These are phyloP conservation scores for Protomyctophum bolini DNA, from an alignment of 2,113 vertebrate genomes.

Conservation along the genomic window DNA sequence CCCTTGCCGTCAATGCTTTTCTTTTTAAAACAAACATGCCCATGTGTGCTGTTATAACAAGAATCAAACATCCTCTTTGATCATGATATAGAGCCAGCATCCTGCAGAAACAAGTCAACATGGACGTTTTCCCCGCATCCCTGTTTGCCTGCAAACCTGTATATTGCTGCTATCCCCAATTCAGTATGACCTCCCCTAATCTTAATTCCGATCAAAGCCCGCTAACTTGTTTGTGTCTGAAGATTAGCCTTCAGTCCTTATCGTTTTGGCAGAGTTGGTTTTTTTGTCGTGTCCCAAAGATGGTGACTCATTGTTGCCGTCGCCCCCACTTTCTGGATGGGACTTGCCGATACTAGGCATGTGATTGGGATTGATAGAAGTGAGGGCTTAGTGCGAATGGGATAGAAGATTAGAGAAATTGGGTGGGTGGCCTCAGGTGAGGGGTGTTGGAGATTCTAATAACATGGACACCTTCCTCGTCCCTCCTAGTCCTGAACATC, in stretches of 20 bases:
- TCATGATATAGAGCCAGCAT: slow-evolving; percentile 2
- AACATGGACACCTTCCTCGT: slow-evolving; percentile 12
- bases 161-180: slow-evolving; percentile 18
- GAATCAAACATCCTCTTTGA: slow-evolving; percentile 9
- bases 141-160: background rate
- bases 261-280: background rate
- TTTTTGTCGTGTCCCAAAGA: slow-evolving; percentile 1
- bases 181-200: slow-evolving; percentile 34
- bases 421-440: slow-evolving; percentile 23
- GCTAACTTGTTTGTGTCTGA: slow-evolving; percentile 36
- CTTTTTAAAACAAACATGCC: too few relatives aligned
- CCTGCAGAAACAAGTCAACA: slow-evolving; percentile 1
- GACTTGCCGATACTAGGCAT: slow-evolving; percentile 19
- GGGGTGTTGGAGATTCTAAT: slow-evolving; percentile 30
- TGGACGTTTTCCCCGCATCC: background rate
- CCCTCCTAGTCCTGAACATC: slow-evolving; percentile 7
- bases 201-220: slow-evolving; percentile 60
- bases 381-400: slow-evolving; percentile 39
- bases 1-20: too few relatives aligned
- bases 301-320: slow-evolving; percentile 9
- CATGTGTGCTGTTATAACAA: background rate
- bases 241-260: slow-evolving; percentile 39
- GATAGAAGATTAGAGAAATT: slow-evolving; percentile 55
- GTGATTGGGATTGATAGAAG: slow-evolving; percentile 19
- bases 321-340: slow-evolving; percentile 22